Base-by-base conservation (phyloP, 2,113 vertebrate species). In the Lethenteron reissneri region DNA sequence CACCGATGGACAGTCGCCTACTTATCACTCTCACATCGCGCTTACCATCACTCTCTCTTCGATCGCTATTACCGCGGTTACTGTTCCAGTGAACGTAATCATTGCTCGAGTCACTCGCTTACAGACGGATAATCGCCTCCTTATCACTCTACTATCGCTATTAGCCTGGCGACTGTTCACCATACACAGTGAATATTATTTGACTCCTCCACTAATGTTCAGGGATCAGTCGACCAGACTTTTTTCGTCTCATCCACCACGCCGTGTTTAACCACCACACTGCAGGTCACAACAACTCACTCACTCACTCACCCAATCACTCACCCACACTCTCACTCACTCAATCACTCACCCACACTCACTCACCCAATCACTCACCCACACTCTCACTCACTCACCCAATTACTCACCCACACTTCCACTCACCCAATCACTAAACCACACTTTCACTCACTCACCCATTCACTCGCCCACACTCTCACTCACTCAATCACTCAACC, bases 181-280 rank as follows among this genome's bases (percentile, higher is more conserved):
- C 41, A 3, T 41, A 41, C 6, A 41, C 41, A 41, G 41, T 41
- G 41, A 41, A 41, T 41, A 41, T 41, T 5, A 6, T 41, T 41
- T 41, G 41, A 41, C 7, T 41, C 41, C 41, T 1, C 41, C 41
- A 41, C 41, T 6, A 41, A 70, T 58, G 69, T 80, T 76, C 78
- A 75, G 78, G 72, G 74, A 77, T 69, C 75, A 79, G 78, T 76
- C 78, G 77, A 76, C 77, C 76, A 75, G 73, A 73, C 75, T 74
- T 75, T 14, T 72, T 77, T 75, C 75, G 74, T 77, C 41, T 57
- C 56, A 12, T 13, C 56, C 71, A 8, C 11, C 7, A 58, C 56
- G 25, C 12, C 56, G 12, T 58, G 7, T 71, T 72, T 74, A 78
- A 76, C 76, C 77, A 78, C 78, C 73, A 79, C 71, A 41, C 25